These are phyloP conservation scores for Zaprionus lachaisei DNA, from an alignment of 1,140 invertebrate genomes.

Conservation along the genomic window DNA sequence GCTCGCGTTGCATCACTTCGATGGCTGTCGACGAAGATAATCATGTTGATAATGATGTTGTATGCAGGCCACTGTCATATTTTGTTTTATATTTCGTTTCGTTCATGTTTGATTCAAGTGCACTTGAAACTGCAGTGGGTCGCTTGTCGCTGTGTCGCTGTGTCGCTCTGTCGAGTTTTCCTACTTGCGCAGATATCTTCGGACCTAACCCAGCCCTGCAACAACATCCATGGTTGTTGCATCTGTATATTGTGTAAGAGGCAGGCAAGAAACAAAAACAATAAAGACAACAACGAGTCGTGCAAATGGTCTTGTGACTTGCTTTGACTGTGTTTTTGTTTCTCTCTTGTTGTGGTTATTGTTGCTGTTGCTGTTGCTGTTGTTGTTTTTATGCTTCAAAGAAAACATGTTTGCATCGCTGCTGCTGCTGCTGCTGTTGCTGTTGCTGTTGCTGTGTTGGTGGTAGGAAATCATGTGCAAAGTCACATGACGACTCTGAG, in stretches of 20 bases:
- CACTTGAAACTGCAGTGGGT: slow-evolving; percentile 62
- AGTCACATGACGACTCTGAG: slow-evolving; percentile 75
- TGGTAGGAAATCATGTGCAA: slow-evolving; percentile 81
- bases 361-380: slow-evolving; percentile 58
- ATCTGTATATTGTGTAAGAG: slow-evolving; percentile 57
- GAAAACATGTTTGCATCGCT: slow-evolving; percentile 50
- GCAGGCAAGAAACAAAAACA: slow-evolving; percentile 60
- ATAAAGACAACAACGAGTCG: slow-evolving; percentile 29
- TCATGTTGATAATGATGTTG: slow-evolving; percentile 32
- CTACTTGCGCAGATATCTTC: slow-evolving; percentile 6
- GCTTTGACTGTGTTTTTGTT: slow-evolving; percentile 33
- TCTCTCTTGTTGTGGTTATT: slow-evolving; percentile 41
- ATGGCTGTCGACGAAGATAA: slow-evolving; percentile 32
- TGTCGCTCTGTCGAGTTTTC: slow-evolving; percentile 3
- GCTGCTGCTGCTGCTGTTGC: slow-evolving; percentile 30
- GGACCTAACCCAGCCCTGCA: slow-evolving; percentile 5
- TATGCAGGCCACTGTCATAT: slow-evolving; percentile 54
- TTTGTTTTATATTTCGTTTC: slow-evolving; percentile 39
- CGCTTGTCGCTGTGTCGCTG: not conserved
- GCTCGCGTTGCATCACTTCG: slow-evolving; percentile 68
- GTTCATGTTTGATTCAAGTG: slow-evolving; percentile 53
- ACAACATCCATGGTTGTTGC: slow-evolving; percentile 3
- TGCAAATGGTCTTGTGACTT: slow-evolving; percentile 49
- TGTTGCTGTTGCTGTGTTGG: slow-evolving; percentile 64
- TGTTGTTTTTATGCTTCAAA: slow-evolving; percentile 36